Evolutionary conservation across 2,888 invertebrate genomes (phyloP), one percentile per base, ranked within the genome.

Genomic region (Tuberolachnus salignus): DNA sequence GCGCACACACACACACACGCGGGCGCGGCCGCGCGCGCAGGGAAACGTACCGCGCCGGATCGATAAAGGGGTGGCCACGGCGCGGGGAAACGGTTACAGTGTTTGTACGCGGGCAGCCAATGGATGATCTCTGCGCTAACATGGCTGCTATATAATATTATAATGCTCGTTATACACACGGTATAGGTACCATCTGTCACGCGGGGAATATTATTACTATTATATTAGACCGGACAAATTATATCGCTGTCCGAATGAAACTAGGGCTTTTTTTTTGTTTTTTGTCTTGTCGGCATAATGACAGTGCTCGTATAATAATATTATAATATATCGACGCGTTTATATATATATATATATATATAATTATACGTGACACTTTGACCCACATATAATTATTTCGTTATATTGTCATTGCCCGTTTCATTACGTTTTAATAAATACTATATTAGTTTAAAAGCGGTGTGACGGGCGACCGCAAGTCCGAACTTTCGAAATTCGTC

Each of bases 31-130:
- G 71, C 44, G 21, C 55, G 14, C 23, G 59, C 26, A 46, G 23
- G 57, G n/a, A 11, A 71, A n/a, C 19, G 61, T 46, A 71, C 57
- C 57, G 23, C 59, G 13, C 10, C 34, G 34, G 64, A 75, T 75
- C 75, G 75, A 75, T 75, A 75, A 75, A 75, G 57, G 75, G 75
- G 75, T 75, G 75, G 72, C 72, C 67, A 64, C 67, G 75, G 74
- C 67, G 75, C 67, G 75, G 75, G 75, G 75, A 66, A 75, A 75
- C 75, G 59, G 75, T 75, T 75, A 75, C 75, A 59, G 34, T 49
- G 75, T 67, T 34, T 34, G 34, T 34, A 34, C 34, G 34, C 34
- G 57, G 23, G 26, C 75, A 75, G 75, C 75, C 75, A 75, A 75
- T 75, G 75, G 75, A 75, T 75, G 75, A 75, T 75, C 75, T 57